Evolutionary conservation across 2,888 invertebrate genomes (phyloP), one percentile per base, ranked within the genome.

Genomic region (Melieria crassipennis): DNA sequence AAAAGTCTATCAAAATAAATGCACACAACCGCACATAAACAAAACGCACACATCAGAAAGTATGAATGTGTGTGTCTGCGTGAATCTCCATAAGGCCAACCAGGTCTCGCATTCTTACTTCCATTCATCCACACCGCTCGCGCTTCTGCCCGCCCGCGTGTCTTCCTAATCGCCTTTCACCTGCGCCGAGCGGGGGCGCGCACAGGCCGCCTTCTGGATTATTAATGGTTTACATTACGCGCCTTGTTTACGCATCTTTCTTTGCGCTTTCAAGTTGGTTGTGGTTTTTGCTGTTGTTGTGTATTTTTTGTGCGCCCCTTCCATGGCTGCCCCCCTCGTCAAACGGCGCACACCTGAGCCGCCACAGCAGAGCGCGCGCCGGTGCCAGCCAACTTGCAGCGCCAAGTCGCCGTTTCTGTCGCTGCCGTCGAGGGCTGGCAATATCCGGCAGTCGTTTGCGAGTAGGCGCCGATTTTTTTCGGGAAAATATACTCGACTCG

Each of bases 231-330:
- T 50, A 66, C 57, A 65, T 45, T 57, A 58, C 46, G 57, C 57
- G 42, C 57, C 30, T 13, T 42, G n/a, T 73, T 65, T 70, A 73
- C 76, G 73, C 76, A 74, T 74, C 65, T 75, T 73, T 73, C 80
- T 9, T 30, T 57, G 10, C 52, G 30, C 30, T 30, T 30, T 30
- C 1, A 30, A 30, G 30, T 30, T 30, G 30, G 30, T 30, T 30
- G 30, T 30, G 30, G 30, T 3, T 30, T 30, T 30, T 2, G 30
- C 30, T 30, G 30, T 2, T 30, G 30, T 30, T 30, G 30, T 30
- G 30, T 30, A 30, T 30, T 30, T 30, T 30, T 30, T 30, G 30
- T 30, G 30, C 30, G 30, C 30, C 30, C 30, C 3, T 30, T 52
- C 11, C 11, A 52, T 52, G 52, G 11, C 52, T 52, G 52, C 4